Conservation (phyloP, 2,888 invertebrate genomes). For the Epicampocera succincta region DNA sequence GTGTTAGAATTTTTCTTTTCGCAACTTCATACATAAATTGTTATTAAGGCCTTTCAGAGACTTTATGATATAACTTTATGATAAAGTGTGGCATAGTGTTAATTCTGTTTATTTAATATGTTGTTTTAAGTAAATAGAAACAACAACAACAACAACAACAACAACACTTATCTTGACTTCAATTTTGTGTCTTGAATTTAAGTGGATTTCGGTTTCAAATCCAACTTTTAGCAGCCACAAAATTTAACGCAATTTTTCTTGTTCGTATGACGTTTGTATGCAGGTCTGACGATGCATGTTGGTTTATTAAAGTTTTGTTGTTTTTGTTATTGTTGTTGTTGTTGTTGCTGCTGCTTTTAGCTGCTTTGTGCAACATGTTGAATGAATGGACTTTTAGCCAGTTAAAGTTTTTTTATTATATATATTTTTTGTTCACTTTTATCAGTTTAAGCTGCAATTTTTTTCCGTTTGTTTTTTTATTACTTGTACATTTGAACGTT, state of each 20-base stretch:
- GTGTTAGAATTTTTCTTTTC: no score
- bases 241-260: slow-evolving; percentile 63
- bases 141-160: no score
- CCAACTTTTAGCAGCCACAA: slow-evolving; percentile 36
- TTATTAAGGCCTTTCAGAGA: no score
- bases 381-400: slow-evolving; percentile 67
- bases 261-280: slow-evolving; percentile 36
- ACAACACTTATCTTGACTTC: slow-evolving; percentile 8
- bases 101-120: slow-evolving; percentile 3
- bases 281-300: slow-evolving; percentile 22
- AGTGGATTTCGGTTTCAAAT: slow-evolving; percentile 53
- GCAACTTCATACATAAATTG: no score
- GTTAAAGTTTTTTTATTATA: slow-evolving; percentile 48
- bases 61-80: no score
- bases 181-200: slow-evolving; percentile 33
- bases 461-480: slow-evolving; percentile 19
- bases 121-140: slow-evolving; percentile 27
- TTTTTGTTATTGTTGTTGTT: neutral
- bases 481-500: slow-evolving; percentile 54
- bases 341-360: neutral
- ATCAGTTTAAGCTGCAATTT: slow-evolving; percentile 50
- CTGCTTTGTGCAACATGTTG: slow-evolving; percentile 66
- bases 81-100: slow-evolving; percentile 18
- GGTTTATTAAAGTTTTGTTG: slow-evolving; percentile 5
- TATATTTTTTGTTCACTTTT: slow-evolving; percentile 33